Conservation (phyloP, 2,113 vertebrate genomes). For the Tupaia chinensis region DNA sequence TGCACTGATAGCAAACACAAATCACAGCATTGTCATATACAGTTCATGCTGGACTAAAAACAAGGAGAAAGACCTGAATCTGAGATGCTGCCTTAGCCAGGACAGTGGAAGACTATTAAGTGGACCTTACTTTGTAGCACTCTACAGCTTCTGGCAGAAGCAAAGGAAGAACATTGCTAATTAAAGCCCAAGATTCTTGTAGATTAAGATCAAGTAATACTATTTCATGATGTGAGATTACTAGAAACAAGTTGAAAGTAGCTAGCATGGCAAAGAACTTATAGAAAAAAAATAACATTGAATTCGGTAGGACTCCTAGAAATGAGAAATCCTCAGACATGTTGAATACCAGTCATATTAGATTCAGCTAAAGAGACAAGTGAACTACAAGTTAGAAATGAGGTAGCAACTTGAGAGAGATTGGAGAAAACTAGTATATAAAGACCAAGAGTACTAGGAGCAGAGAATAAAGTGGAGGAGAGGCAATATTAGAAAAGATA, state of each 20-base stretch:
- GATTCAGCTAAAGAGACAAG: not conserved
- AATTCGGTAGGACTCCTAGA: not conserved
- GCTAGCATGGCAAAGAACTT: not conserved
- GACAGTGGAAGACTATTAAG: not conserved
- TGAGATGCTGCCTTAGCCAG: not conserved
- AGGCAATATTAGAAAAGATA: not conserved
- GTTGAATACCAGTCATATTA: not conserved
- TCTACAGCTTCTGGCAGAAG: not conserved
- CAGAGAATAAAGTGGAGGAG: not conserved
- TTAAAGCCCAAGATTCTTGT: not conserved
- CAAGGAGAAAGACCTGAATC: not conserved
- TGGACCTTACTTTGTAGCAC: not conserved
- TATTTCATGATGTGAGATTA: conserved; percentile 16
- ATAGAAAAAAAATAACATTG: not conserved
- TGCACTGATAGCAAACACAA: not conserved
- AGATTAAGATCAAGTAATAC: not conserved
- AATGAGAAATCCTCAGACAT: not conserved
- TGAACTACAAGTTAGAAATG: not conserved
- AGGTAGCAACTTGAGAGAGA: too few species aligned
- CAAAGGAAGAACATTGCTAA: not conserved
- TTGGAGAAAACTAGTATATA: not conserved
- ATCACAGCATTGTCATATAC: not conserved
- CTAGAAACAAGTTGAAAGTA: not conserved
- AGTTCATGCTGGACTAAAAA: not conserved
- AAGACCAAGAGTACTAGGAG: not conserved